A percentile compares a stretch with the other conserved stretches of the same genome.
Conservation (phyloP, 2,797 vertebrate genomes). For the Peromyscus eremicus region DNA sequence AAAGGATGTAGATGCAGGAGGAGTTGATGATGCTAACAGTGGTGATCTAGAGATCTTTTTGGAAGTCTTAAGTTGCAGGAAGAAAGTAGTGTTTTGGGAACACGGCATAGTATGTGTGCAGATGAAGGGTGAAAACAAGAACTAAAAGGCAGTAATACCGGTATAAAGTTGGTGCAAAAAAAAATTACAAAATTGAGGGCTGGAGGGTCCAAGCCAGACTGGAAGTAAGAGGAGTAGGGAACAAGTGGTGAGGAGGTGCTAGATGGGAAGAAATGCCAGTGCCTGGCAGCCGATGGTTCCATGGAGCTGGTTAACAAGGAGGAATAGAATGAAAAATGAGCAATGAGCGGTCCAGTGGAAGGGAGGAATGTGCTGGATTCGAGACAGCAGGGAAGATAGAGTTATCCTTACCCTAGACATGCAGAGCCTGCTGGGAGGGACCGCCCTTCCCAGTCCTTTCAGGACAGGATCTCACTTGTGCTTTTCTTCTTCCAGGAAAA, state of each 20-base stretch:
- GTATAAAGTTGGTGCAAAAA: not conserved
- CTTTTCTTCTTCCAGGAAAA: constrained; percentile 92
- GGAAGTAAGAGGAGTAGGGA: not conserved
- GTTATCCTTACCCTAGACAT: not conserved
- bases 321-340: not conserved
- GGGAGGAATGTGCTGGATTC: accelerated
- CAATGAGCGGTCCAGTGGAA: not conserved
- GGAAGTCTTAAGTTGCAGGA: not conserved
- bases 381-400: not conserved
- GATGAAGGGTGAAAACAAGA: not conserved
- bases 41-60: not conserved
- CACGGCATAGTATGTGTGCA: not conserved
- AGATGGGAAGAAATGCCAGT: not conserved
- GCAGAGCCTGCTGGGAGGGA: not conserved
- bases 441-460: not conserved
- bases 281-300: not conserved
- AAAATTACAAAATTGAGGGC: not conserved
- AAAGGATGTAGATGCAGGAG: not conserved
- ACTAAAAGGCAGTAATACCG: not conserved
- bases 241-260: not conserved
- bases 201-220: not conserved
- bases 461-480: constrained; percentile 48
- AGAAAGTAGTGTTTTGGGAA: not conserved
- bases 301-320: not conserved
- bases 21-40: not conserved